Evolutionary conservation across 2,113 vertebrate genomes (phyloP).

Genomic region (Rhabdornis inornatus): DNA sequence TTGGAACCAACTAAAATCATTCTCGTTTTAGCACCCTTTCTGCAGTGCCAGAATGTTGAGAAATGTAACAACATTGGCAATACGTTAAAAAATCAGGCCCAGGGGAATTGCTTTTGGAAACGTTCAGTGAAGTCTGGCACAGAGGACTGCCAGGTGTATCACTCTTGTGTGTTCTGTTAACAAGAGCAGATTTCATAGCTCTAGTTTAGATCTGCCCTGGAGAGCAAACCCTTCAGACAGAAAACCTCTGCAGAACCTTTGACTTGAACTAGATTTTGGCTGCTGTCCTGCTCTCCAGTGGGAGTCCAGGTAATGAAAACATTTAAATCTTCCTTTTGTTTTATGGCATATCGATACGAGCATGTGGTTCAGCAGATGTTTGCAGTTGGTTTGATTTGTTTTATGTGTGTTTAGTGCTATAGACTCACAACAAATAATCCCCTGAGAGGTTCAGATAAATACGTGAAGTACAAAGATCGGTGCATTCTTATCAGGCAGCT

Average conservation of each 20-base stretch:
- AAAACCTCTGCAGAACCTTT: background rate
- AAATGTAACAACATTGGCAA: constrained; percentile 27
- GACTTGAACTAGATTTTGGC: background rate
- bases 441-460: background rate
- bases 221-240: background rate
- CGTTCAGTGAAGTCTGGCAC: background rate
- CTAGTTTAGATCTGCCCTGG: background rate
- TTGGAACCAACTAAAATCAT: constrained; percentile 4
- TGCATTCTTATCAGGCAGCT: background rate
- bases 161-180: background rate
- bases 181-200: background rate
- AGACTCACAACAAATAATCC: background rate
- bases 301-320: background rate
- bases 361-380: background rate
- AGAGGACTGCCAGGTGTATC: background rate
- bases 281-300: background rate
- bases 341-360: background rate
- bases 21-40: constrained; percentile 18
- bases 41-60: constrained; percentile 7
- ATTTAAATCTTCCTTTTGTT: background rate
- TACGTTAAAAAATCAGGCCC: background rate
- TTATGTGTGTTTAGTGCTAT: background rate
- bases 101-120: background rate
- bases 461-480: background rate
- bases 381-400: constrained; percentile 3